phyloP scores from a whole-genome alignment of 2,888 invertebrate species.

The Chouioia cunea region DNA sequence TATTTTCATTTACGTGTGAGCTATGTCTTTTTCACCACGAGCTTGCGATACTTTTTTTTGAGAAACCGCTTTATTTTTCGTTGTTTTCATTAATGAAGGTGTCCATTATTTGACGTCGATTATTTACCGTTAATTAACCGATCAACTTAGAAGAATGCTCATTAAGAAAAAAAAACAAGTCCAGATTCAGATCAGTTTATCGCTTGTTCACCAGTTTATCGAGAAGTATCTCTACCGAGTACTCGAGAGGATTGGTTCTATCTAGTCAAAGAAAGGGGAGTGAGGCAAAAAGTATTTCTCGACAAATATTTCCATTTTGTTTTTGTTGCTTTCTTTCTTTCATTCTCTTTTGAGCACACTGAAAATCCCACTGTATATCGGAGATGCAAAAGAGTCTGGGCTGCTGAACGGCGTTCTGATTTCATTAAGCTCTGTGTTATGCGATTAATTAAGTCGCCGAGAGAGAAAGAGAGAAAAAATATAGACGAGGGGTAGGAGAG shows the following conservation, averaged over 20 bases:
- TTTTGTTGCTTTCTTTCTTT: constrained; percentile 15
- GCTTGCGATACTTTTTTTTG: too few species aligned
- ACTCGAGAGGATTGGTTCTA: neutral
- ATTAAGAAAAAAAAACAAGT: too few species aligned
- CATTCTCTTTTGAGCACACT: constrained; percentile 21
- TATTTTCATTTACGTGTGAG: too few species aligned
- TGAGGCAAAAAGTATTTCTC: constrained; percentile 60
- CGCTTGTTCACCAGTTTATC: too few species aligned
- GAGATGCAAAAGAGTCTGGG: constrained; percentile 11
- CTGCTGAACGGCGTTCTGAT: constrained; percentile 64
- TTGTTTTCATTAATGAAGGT: too few species aligned
- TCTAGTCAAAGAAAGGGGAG: constrained; percentile 37
- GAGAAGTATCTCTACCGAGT: too few species aligned
- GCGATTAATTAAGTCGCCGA: constrained; percentile 68
- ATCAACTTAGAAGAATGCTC: too few species aligned
- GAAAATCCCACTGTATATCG: constrained; percentile 27
- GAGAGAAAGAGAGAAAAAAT: constrained; percentile 36
- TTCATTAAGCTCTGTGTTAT: constrained; percentile 69
- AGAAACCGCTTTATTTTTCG: too few species aligned
- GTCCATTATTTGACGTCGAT: too few species aligned
- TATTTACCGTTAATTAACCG: too few species aligned
- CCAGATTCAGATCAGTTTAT: too few species aligned
- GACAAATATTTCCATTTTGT: constrained; percentile 65
- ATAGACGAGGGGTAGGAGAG: constrained; percentile 15
- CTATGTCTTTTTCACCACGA: too few species aligned